Conservation (phyloP, 2,113 vertebrate genomes). For the Hippopotamus amphibius region DNA sequence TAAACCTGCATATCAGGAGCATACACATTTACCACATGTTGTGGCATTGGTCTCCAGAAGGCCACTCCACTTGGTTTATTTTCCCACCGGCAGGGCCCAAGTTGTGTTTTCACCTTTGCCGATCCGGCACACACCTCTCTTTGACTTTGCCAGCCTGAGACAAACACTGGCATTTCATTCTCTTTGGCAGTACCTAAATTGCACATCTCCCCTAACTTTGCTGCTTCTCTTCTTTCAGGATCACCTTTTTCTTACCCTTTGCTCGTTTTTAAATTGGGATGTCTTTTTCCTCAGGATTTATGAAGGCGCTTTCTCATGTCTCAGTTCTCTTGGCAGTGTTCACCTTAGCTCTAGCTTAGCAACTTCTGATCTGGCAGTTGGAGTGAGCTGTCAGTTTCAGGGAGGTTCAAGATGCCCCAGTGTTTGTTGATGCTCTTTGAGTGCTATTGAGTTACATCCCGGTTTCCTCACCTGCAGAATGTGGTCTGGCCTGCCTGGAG, state of each 20-base stretch:
- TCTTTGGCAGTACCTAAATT: not conserved
- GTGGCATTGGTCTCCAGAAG: not conserved
- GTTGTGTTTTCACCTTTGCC: not conserved
- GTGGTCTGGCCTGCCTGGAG: not conserved
- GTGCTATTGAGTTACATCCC: not conserved
- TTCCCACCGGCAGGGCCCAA: not conserved
- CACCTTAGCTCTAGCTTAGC: not conserved
- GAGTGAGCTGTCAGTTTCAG: not conserved
- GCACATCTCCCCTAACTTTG: not conserved
- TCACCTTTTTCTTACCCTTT: not conserved
- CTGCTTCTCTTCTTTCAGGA: not conserved
- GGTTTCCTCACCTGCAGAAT: not conserved
- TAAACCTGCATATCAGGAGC: not conserved
- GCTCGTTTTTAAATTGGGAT: not conserved
- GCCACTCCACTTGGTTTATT: accelerated
- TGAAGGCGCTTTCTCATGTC: not conserved
- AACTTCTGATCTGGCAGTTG: not conserved
- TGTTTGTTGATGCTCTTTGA: not conserved
- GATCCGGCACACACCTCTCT: not conserved
- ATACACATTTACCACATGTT: not conserved
- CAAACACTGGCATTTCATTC: not conserved
- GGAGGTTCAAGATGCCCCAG: not conserved
- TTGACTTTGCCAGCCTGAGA: not conserved
- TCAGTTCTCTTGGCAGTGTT: not conserved
- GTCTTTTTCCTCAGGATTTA: not conserved